Percentiles rank a stretch among this genome's conserved stretches.
These are phyloP conservation scores for Oncorhynchus gorbuscha DNA, from an alignment of 2,113 vertebrate genomes.

Conservation along the genomic window DNA sequence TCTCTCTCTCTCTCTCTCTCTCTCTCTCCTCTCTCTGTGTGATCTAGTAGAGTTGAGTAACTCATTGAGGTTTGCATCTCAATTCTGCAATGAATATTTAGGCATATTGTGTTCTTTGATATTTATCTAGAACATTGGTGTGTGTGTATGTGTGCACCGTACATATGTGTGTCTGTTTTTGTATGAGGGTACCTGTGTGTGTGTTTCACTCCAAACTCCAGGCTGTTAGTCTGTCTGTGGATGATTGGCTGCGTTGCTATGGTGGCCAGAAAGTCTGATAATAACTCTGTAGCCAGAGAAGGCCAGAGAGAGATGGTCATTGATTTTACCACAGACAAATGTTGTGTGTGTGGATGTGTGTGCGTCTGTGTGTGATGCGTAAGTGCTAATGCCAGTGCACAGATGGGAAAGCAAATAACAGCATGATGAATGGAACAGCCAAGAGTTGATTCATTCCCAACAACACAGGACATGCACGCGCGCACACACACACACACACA, in stretches of 20 bases:
- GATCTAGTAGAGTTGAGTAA: too few relatives aligned
- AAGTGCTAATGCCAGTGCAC: conserved; percentile 22
- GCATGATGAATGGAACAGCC: conserved; percentile 24
- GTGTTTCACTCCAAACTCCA: too few relatives aligned
- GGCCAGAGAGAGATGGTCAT: background rate
- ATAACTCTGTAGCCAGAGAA: too few relatives aligned
- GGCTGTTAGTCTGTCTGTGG: background rate
- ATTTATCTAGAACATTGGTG: background rate
- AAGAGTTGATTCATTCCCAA: conserved; percentile 27
- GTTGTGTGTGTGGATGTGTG: background rate
- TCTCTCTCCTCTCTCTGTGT: conserved; percentile 9
- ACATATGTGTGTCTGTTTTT: background rate
- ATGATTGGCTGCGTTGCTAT: conserved; percentile 6
- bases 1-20: background rate
- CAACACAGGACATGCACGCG: conserved; percentile 1
- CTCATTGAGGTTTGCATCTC: background rate
- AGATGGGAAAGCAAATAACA: conserved; percentile 33
- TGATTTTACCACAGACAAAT: too few relatives aligned
- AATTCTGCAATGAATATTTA: conserved; percentile 40
- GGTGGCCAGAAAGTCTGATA: too few relatives aligned
- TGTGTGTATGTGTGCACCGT: background rate
- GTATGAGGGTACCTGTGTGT: background rate
- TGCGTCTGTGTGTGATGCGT: background rate
- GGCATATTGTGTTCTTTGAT: too few relatives aligned
- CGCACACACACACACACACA: conserved; percentile 12